Evolutionary conservation across 30 jellyfish, hydroid and myxozoan genomes (phyloP), one percentile per base, ranked within the genome.

Genomic region (Aurelia sp.): DNA sequence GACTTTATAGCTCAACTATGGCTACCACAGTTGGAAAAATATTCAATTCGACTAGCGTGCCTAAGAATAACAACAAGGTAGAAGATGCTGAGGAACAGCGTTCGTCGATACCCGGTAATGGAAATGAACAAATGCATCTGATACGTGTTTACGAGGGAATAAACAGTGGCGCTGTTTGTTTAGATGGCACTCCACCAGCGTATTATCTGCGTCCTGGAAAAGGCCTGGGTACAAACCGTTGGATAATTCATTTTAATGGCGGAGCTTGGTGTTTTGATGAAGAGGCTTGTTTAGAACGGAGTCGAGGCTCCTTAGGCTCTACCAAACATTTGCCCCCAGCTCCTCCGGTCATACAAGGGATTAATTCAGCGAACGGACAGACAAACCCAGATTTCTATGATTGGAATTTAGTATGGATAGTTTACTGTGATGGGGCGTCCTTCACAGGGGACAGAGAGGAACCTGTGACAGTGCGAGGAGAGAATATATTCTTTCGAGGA

Each of bases 191-290:
- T 8, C 97, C 99, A 44, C 99, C 99, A 48, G 99, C 99, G 33
- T 95, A 95, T 81, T 95, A 95, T 60, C 81, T 91, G 48, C 97
- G 99, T 18, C 97, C 95, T 13, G 99, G 99, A 11, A 85, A 68
- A 64, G 99, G 91, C 63, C 81, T 73, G 6, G 96, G 98, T 44
- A 82, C 90, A 44, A 90, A 86, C 57, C 91, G 96, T 23, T 95
- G 99, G 99, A 80, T 95, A 27, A 82, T 95, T 19, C 99, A 95
- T 52, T 95, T 95, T 64, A 95, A 95, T 59, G 99, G 99, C 20
- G 99, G 99, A 13, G 99, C 99, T 7, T 95, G 99, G 99, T 95
- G 99, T 76, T 95, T 95, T 59, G 99, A 95, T 61, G 96, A 93
- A 21, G 79, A 85, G 20, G 96, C 97, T 18, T 95, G 99, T 59